Evolutionary conservation across 1,140 invertebrate species (phyloP), one percentile per base, ranked within the genome.

Genomic region (Thaumatotibia leucotreta): DNA sequence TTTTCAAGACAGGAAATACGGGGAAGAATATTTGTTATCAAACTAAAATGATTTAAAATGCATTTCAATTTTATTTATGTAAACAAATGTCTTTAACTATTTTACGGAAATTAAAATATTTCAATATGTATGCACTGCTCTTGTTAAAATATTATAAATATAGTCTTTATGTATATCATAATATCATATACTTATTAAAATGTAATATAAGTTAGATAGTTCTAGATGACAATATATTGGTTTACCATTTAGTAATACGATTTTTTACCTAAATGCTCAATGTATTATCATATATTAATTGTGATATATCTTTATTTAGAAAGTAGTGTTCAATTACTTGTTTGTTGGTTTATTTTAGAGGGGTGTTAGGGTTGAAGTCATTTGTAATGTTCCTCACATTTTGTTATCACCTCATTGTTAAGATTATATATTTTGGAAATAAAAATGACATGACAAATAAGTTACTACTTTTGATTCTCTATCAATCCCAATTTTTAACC

Each of bases 341-440:
- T 22, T 61, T 61, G 61, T 63, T 45, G 14, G 8, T 27, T 58
- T 58, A 58, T 11, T 58, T 58, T 58, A 58, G 52, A 29, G n/a
- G 52, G 52, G 29, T 58, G 14, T 58, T 54, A 58, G 23, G 23
- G 23, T 58, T 58, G 24, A 23, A 24, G n/a, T 45, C 17, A 39
- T 39, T 50, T 22, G 22, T 22, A 23, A n/a, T 52, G 23, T 52
- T 52, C 50, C 50, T 52, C n/a, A 58, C 24, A 58, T 58, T 58
- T 58, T 58, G 52, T 58, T 58, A 27, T 14, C 14, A 54, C 50
- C n/a, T 58, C 23, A 58, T 58, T 58, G 52, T 58, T 58, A 14
- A 58, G 29, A 58, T 54, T 24, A 54, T 58, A 64, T 64, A 68
- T 68, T 64, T 63, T 68, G 66, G 17, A 62, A 67, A 63, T 67